Evolutionary conservation across 2,797 vertebrate genomes (phyloP).

Genomic region (Lepus oiostolus): DNA sequence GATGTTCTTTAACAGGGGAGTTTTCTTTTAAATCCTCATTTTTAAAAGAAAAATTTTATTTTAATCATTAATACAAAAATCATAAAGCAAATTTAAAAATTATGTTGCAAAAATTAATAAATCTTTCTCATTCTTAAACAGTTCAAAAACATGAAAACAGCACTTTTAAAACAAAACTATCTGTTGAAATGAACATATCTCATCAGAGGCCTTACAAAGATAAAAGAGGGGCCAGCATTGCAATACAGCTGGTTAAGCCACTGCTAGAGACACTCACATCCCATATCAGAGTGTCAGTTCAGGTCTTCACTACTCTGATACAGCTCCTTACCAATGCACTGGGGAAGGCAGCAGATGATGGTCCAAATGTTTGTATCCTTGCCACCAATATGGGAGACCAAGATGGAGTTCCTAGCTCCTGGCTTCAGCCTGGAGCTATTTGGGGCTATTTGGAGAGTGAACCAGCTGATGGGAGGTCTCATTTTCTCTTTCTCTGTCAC

Average conservation of each 20-base stretch:
- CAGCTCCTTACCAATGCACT: too few relatives aligned
- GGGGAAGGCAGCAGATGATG: too few relatives aligned
- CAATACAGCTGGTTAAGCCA: too few relatives aligned
- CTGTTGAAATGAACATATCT: not conserved
- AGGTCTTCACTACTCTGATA: not conserved
- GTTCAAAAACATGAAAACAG: constrained; percentile 36
- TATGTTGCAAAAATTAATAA: not conserved
- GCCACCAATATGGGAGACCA: too few relatives aligned
- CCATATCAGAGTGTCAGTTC: not conserved
- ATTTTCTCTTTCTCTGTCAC: too few relatives aligned
- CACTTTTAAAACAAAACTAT: constrained; percentile 18
- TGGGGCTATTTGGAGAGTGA: too few relatives aligned
- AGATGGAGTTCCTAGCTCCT: too few relatives aligned
- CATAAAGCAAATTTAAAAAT: constrained; percentile 48
- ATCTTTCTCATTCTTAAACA: not conserved
- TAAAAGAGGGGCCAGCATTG: not conserved
- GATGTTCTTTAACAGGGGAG: not conserved
- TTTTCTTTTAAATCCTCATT: constrained; percentile 38
- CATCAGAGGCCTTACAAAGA: constrained; percentile 44
- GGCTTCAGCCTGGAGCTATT: too few relatives aligned
- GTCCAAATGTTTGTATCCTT: too few relatives aligned
- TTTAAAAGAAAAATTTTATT: not conserved
- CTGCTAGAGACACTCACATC: not conserved
- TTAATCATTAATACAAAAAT: constrained; percentile 6
- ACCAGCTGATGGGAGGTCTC: too few relatives aligned